Percentiles rank a stretch among this genome's conserved stretches.
phyloP scores from a whole-genome alignment of 2,888 invertebrate genomes.

The Tanaodytes sp. region DNA sequence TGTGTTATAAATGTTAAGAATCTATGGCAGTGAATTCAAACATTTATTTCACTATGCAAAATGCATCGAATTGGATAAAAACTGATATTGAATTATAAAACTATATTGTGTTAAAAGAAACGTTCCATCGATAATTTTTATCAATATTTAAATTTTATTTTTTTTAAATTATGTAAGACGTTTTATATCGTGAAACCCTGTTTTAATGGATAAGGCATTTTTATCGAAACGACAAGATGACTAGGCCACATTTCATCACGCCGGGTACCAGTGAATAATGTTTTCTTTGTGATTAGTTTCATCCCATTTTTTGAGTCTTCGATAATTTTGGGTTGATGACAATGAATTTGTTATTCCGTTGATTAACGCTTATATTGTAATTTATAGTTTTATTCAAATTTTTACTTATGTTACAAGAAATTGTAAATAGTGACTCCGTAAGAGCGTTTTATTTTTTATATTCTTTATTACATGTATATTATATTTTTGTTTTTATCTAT shows the following conservation, averaged over 20 bases:
- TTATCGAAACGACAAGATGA: conserved; percentile 46
- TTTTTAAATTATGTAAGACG: too few relatives aligned
- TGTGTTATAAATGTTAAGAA: too few relatives aligned
- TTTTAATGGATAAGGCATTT: conserved; percentile 28
- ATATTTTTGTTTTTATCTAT: conserved; percentile 14
- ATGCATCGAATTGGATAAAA: too few relatives aligned
- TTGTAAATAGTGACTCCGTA: conserved; percentile 43
- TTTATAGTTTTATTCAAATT: conserved; percentile 53
- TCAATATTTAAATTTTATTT: conserved; percentile 3
- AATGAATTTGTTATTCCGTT: conserved; percentile 38
- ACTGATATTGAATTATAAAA: too few relatives aligned
- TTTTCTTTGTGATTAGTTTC: conserved; percentile 49
- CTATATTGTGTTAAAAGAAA: too few relatives aligned
- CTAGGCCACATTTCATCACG: conserved; percentile 48
- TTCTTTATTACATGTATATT: conserved; percentile 24
- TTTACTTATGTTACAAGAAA: conserved; percentile 27
- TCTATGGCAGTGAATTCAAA: too few relatives aligned
- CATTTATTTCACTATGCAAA: too few relatives aligned
- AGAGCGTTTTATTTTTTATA: conserved; percentile 53
- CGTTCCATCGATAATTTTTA: neutral
- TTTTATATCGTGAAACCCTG: conserved; percentile 43
- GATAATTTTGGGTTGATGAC: conserved; percentile 35
- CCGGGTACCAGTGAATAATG: conserved; percentile 39
- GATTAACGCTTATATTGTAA: conserved; percentile 50
- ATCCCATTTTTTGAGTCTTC: conserved; percentile 26